phyloP scores from a whole-genome alignment of 2,113 vertebrate genomes.

The Nematolebias whitei region DNA sequence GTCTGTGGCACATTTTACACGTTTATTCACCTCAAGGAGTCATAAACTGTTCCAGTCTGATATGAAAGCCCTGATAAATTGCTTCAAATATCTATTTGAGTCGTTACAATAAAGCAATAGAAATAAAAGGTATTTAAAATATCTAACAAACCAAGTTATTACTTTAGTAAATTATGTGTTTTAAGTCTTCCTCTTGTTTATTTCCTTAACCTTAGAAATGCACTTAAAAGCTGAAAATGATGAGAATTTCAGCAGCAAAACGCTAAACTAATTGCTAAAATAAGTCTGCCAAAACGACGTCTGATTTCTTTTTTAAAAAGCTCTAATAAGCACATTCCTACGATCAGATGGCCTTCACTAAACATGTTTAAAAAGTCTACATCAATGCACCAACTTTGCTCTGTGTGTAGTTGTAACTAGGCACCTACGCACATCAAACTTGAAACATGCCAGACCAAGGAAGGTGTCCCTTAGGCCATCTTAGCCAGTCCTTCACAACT shows the following conservation, averaged over 20 bases:
- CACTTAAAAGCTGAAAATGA: conserved; percentile 11
- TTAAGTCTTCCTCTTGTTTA: neutral
- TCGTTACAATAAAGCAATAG: neutral
- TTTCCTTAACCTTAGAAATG: neutral
- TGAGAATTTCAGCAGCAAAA: conserved; percentile 26
- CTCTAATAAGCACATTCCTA: conserved; percentile 29
- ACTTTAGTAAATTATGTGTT: neutral
- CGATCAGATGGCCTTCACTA: conserved; percentile 57
- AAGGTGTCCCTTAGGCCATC: conserved; percentile 75
- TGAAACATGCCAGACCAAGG: conserved; percentile 67
- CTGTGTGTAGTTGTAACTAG: conserved; percentile 68
- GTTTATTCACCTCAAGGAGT: neutral
- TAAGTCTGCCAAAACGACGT: conserved; percentile 11
- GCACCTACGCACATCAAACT: conserved; percentile 73
- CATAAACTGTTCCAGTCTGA: neutral
- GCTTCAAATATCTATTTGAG: neutral
- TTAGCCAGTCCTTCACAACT: conserved; percentile 78
- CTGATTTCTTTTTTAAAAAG: conserved; percentile 10
- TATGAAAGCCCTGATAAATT: neutral
- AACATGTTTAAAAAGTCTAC: conserved; percentile 63
- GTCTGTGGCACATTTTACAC: neutral
- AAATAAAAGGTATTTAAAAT: neutral
- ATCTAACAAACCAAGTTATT: neutral
- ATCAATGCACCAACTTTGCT: conserved; percentile 60
- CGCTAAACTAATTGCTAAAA: conserved; percentile 12